phyloP scores from a whole-genome alignment of 2,113 vertebrate genomes.

The Lepidothrix coronata region DNA sequence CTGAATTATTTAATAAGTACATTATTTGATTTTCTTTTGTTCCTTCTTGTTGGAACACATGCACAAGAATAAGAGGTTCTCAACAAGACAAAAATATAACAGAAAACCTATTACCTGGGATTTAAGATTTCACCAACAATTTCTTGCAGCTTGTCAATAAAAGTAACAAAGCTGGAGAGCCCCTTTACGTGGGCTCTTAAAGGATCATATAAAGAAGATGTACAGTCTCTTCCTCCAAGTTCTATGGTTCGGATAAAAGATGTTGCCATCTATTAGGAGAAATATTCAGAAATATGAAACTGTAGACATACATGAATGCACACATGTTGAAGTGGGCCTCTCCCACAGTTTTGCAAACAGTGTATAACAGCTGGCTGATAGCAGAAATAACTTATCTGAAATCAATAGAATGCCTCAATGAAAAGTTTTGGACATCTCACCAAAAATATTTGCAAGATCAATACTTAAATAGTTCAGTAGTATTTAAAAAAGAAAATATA shows the following conservation, averaged over 20 bases:
- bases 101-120: constrained; percentile 81
- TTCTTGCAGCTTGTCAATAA: constrained; percentile 89
- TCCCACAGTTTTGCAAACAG: not conserved
- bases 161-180: constrained; percentile 84
- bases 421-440: not conserved
- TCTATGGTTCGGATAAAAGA: constrained; percentile 89
- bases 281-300: constrained; percentile 16
- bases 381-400: not conserved
- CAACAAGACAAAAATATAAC: not conserved
- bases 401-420: not conserved
- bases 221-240: constrained; percentile 89
- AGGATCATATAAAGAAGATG: constrained; percentile 83
- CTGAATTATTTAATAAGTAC: not conserved
- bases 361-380: not conserved
- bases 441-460: not conserved
- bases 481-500: not conserved
- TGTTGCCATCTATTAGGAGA: constrained; percentile 74
- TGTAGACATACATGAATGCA: not conserved
- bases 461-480: not conserved
- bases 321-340: not conserved
- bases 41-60: not conserved
- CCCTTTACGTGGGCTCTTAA: constrained; percentile 87
- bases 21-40: not conserved
- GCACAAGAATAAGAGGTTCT: not conserved
- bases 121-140: constrained; percentile 86